A percentile compares a stretch with the other conserved stretches of the same genome.
phyloP scores from a whole-genome alignment of 2,888 invertebrate species.

The Tortrix viridana region DNA sequence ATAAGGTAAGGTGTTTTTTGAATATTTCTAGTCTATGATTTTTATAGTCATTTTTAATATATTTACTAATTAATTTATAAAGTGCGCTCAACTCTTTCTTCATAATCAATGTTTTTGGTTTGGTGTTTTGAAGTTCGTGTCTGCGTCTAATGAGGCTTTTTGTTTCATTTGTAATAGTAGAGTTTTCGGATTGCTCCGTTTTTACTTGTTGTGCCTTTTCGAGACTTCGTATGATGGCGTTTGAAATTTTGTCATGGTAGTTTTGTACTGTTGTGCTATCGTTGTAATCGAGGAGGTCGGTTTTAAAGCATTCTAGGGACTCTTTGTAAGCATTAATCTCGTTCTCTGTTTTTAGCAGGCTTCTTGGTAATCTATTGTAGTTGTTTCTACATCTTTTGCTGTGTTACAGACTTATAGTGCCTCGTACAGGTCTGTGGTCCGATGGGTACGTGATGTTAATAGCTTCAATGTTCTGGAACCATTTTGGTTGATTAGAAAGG shows the following conservation, averaged over 20 bases:
- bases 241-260: neutral
- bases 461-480: neutral
- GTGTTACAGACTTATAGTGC: neutral
- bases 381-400: neutral
- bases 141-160: neutral
- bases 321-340: neutral
- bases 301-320: neutral
- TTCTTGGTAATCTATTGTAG: neutral
- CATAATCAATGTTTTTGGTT: slow-evolving; percentile 2
- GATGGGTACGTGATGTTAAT: neutral
- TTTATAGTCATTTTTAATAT: neutral
- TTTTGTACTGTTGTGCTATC: neutral
- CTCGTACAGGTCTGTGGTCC: neutral
- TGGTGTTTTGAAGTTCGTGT: slow-evolving; percentile 1
- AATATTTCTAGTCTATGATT: neutral
- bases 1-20: slow-evolving; percentile 1
- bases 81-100: neutral
- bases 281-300: neutral
- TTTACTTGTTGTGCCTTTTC: neutral
- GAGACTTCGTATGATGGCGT: slow-evolving; percentile 1
- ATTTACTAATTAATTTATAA: neutral
- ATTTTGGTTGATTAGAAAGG: neutral
- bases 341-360: neutral
- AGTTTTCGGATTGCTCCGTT: neutral
- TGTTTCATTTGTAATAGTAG: neutral